phyloP scores from a whole-genome alignment of 1,140 invertebrate species.

The Tachypleus tridentatus region DNA sequence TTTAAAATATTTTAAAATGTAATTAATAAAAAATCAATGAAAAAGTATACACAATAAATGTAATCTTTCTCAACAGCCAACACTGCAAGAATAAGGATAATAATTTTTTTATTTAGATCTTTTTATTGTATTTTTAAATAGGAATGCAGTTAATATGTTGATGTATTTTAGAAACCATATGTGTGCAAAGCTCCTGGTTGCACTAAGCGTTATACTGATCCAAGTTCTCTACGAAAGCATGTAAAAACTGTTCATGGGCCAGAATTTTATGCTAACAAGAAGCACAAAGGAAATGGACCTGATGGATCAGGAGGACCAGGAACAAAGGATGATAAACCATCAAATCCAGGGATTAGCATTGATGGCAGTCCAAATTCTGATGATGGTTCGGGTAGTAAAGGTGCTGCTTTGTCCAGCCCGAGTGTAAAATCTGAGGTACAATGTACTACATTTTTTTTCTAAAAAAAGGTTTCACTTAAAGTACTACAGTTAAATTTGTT shows the following conservation, averaged over 20 bases:
- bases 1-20: too few species aligned
- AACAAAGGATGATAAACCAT: constrained; percentile 26
- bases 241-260: constrained; percentile 97
- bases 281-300: constrained; percentile 65
- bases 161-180: constrained; percentile 76
- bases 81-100: too few species aligned
- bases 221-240: constrained; percentile 88
- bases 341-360: constrained; percentile 30
- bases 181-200: constrained; percentile 94
- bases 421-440: constrained; percentile 69
- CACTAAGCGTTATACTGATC: constrained; percentile 92
- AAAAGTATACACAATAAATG: too few species aligned
- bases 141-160: too few species aligned
- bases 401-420: constrained; percentile 64
- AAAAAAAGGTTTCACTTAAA: too few species aligned
- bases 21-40: too few species aligned
- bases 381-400: constrained; percentile 52
- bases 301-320: constrained; percentile 9
- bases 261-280: constrained; percentile 97
- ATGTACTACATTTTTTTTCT: not conserved
- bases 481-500: too few species aligned
- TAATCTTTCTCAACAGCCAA: too few species aligned
- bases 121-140: too few species aligned
- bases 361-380: constrained; percentile 65
- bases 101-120: too few species aligned